Evolutionary conservation across 2,113 vertebrate genomes (phyloP), one percentile per base, ranked within the genome.

Genomic region (Oryzias javanicus): DNA sequence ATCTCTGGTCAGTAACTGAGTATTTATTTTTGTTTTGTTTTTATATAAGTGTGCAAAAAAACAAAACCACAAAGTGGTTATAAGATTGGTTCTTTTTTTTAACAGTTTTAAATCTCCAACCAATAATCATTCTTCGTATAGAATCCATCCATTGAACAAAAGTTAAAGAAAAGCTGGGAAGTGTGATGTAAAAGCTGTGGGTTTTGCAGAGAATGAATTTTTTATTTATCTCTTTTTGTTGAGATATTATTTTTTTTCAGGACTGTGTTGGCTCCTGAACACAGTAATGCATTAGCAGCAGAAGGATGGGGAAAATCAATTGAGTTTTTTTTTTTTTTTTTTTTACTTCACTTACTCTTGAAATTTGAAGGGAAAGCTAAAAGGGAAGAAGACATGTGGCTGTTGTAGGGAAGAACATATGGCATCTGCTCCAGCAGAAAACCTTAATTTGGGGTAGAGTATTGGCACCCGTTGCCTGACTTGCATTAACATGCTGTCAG

Each of bases 361-460:
- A 49, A 60, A 62, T 58, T 85, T 81, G 64, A 61, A 81, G 57
- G 52, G 51, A 0, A 22, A 59, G 63, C 63, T 74, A 63, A 68
- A 78, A 57, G 40, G 49, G 76, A 44, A 64, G 56, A 64, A 61
- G 72, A 78, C 74, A 77, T 84, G 75, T 74, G 79, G 78, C 67
- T 54, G 75, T 55, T 64, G 72, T 46, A 78, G 55, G 69, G 24
- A 70, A 55, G 58, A 81, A 74, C 86, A 86, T 78, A 80, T 82
- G 79, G 82, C 75, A 76, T 82, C 75, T 85, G 70, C 80, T 84
- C 68, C 64, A 45, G 72, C 67, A 68, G 73, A 82, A 81, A 84
- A 74, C 59, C 64, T 75, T 76, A 72, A 86, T 80, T 78, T 25
- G 40, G 73, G 48, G 51, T 68, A 55, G 58, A 68, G 60, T 56